Percentiles rank a stretch among this genome's conserved stretches.
Evolutionary conservation across 2,113 vertebrate genomes (phyloP).

Genomic region (Fulica atra): DNA sequence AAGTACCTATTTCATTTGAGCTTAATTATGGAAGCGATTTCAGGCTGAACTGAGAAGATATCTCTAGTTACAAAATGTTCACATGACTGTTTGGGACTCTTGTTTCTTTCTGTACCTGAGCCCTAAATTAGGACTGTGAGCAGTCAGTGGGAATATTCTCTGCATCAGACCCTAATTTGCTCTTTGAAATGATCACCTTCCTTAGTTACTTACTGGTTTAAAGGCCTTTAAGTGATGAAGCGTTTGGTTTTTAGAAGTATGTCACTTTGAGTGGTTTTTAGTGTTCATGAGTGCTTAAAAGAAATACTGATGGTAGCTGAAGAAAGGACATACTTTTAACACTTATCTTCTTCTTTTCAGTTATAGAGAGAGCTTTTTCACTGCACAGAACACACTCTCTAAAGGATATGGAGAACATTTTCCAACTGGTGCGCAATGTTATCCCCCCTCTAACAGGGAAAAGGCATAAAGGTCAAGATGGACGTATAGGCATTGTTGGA

Average conservation of each 20-base stretch:
- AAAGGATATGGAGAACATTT: conserved; percentile 85
- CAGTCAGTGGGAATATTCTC: background rate
- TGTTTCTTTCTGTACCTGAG: background rate
- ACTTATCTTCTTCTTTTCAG: conserved; percentile 75
- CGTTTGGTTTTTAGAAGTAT: background rate
- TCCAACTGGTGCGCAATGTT: conserved; percentile 85
- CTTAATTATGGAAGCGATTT: background rate
- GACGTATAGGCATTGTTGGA: conserved; percentile 91
- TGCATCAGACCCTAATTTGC: background rate
- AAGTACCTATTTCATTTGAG: background rate
- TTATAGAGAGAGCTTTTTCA: conserved; percentile 83
- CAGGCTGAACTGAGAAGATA: background rate
- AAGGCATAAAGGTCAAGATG: conserved; percentile 96
- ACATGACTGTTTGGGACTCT: background rate
- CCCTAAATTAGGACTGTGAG: background rate
- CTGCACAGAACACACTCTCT: conserved; percentile 72
- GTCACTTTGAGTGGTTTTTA: background rate
- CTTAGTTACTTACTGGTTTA: background rate
- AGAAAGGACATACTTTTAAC: background rate
- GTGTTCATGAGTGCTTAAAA: background rate
- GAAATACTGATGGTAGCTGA: background rate
- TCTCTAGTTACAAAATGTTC: background rate
- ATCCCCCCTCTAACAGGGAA: conserved; percentile 86
- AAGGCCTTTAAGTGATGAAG: background rate
- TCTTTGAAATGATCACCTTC: background rate